Evolutionary conservation across 2,113 vertebrate genomes (phyloP).

Genomic region (Mus spicilegus): DNA sequence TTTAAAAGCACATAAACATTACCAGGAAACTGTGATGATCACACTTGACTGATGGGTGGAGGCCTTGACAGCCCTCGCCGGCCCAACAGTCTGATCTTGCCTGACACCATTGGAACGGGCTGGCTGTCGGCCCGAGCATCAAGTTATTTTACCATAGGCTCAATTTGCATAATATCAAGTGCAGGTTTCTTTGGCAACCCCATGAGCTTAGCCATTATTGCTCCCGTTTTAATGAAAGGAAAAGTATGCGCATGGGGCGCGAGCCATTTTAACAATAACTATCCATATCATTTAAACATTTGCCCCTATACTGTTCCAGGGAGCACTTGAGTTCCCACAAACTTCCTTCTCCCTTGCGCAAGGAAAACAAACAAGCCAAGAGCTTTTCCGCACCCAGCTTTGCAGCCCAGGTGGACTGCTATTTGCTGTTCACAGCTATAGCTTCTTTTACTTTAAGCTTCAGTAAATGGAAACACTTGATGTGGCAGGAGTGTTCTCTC

Average conservation of each 20-base stretch:
- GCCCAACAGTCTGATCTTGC: accelerated
- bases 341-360: neutral
- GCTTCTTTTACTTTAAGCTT: neutral
- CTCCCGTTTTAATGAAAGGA: slow-evolving; percentile 37
- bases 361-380: neutral
- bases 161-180: slow-evolving; percentile 53
- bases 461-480: neutral
- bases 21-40: accelerated
- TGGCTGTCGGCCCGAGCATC: neutral
- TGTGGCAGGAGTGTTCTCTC: neutral
- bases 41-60: neutral
- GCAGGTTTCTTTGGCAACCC: slow-evolving; percentile 63
- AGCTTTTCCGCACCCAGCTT: accelerated
- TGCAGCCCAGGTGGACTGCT: neutral
- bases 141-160: neutral
- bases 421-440: neutral
- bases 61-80: accelerated
- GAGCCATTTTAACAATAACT: neutral
- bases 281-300: slow-evolving; percentile 48
- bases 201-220: neutral
- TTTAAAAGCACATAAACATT: neutral
- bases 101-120: neutral
- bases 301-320: neutral
- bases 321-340: neutral
- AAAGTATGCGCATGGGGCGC: neutral